Evolutionary conservation across 2,888 invertebrate species (phyloP), one percentile per base, ranked within the genome.

Genomic region (Chironomus riparius): DNA sequence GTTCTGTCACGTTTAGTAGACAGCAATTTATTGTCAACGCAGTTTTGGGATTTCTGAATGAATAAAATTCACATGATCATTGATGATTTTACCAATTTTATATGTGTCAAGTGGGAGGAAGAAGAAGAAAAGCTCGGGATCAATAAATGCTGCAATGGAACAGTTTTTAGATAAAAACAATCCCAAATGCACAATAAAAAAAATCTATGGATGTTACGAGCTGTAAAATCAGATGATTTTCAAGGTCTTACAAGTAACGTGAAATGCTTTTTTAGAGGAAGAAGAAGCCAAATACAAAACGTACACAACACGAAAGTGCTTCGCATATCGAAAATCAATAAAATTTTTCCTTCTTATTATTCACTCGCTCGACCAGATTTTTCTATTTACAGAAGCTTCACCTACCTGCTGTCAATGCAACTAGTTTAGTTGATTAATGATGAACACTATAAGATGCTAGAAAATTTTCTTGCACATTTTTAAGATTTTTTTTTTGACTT

Each of bases 401-500:
- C 71, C 61, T 47, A 71, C 71, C 71, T 4, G 24, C 71, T 4
- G 24, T 70, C 21, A 13, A 15, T 18, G 5, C 0, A 3, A 18
- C 18, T 13, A 28, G 61, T 71, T 21, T 21, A 22, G n/a, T n/a
- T 50, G 24, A n/a, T 24, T 18, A 56, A 15, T 18, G 48, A 47
- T 70, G 38, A 48, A 12, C 50, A 21, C 56, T 56, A 50, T 2
- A 73, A 12, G 18, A 47, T 73, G 72, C 72, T 73, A 73, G 72
- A 73, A 73, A 73, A 73, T 28, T 28, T 73, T 47, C 62, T 28
- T 38, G 38, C 22, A 61, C 72, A 73, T 73, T 21, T 47, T 70
- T 4, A 22, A 13, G 24, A 65, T 24, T 65, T 65, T 24, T 65
- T 65, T 21, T 65, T 0, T 13, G 24, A 65, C 24, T 15, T 50